Conservation (phyloP, 2,888 invertebrate genomes). For the Altica lythri region DNA sequence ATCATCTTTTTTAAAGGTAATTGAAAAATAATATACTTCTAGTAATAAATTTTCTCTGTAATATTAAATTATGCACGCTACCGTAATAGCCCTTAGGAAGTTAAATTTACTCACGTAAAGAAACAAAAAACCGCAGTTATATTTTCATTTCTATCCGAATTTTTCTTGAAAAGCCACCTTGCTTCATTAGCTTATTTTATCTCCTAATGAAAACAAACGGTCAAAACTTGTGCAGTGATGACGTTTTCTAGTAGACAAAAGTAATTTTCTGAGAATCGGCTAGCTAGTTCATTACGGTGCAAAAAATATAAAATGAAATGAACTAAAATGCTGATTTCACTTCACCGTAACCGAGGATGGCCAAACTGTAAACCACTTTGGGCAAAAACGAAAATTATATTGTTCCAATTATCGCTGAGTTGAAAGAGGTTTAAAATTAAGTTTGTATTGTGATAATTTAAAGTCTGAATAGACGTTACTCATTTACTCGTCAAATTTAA, state of each 20-base stretch:
- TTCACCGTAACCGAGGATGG: neutral
- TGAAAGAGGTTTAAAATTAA: neutral
- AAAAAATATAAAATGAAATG: conserved; percentile 13
- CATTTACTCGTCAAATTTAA: no score
- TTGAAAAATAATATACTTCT: no score
- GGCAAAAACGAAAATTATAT: neutral
- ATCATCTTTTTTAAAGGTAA: no score
- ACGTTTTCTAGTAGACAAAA: conserved; percentile 9
- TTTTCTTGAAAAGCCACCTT: neutral
- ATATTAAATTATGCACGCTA: no score
- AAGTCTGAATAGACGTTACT: no score
- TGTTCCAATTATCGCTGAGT: neutral
- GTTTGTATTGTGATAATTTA: neutral
- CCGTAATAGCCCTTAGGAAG: no score
- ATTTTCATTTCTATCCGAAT: neutral
- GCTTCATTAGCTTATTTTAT: conserved; percentile 7
- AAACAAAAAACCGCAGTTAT: no score
- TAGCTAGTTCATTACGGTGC: conserved; percentile 8
- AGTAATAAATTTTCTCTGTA: no score
- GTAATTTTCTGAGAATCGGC: neutral
- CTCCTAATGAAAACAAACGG: conserved; percentile 15
- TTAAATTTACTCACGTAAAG: no score
- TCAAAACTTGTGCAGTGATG: conserved; percentile 5
- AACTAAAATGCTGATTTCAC: conserved; percentile 14
- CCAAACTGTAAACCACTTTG: conserved; percentile 1